A percentile compares a stretch with the other conserved stretches of the same genome.
These are phyloP conservation scores for Neolamprologus variostigma DNA, from an alignment of 2,113 vertebrate genomes.

Conservation along the genomic window DNA sequence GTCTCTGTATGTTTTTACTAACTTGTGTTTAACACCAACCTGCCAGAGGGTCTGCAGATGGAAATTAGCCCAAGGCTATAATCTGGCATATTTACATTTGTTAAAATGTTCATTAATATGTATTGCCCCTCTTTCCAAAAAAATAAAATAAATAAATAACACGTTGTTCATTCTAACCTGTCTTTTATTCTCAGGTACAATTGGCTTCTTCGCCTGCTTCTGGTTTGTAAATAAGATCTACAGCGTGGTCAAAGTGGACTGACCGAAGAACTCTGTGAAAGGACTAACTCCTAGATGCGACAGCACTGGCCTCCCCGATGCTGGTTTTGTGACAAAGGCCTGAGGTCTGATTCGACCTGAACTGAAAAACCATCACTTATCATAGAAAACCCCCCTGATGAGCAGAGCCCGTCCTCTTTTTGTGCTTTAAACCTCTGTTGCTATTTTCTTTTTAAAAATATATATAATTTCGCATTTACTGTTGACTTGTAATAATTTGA, in stretches of 20 bases:
- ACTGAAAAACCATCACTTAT: slow-evolving; percentile 41
- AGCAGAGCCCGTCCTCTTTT: slow-evolving; percentile 49
- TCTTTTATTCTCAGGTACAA: slow-evolving; percentile 78
- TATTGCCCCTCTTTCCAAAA: too few species aligned
- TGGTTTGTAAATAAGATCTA: slow-evolving; percentile 99
- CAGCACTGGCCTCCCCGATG: slow-evolving; percentile 1
- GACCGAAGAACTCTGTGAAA: slow-evolving; percentile 63
- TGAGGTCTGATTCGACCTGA: slow-evolving; percentile 22
- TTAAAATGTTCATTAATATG: too few species aligned
- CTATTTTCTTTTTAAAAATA: slow-evolving; percentile 19
- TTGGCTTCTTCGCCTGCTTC: slow-evolving; percentile 98
- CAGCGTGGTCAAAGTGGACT: slow-evolving; percentile 99
- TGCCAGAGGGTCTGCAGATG: too few species aligned
- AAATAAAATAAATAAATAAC: neutral
- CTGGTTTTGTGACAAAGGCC: slow-evolving; percentile 4
- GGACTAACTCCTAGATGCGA: slow-evolving; percentile 1
- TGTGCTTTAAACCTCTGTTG: slow-evolving; percentile 56
- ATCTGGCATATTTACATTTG: too few species aligned
- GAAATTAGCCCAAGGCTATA: too few species aligned
- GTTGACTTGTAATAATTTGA: slow-evolving; percentile 47
- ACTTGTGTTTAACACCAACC: too few species aligned
- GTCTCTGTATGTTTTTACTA: too few species aligned
- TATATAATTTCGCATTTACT: slow-evolving; percentile 46
- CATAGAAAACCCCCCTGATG: slow-evolving; percentile 11
- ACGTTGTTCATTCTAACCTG: neutral